Conservation (phyloP, 2,113 vertebrate genomes). For the Urocitellus parryii region DNA sequence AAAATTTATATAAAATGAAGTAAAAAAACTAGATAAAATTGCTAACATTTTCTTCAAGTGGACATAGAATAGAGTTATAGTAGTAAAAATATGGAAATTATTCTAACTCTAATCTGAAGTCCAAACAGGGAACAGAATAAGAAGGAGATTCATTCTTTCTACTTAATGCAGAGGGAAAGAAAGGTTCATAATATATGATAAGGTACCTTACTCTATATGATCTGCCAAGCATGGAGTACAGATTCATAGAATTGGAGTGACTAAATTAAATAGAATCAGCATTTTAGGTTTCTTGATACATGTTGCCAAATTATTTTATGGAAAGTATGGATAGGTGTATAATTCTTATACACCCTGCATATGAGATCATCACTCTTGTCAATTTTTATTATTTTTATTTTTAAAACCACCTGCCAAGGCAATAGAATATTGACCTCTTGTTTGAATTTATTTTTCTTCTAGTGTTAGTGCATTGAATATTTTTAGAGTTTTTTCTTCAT, state of each 20-base stretch:
- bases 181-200: not conserved
- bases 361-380: not conserved
- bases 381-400: not conserved
- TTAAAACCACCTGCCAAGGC: not conserved
- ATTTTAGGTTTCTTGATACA: not conserved
- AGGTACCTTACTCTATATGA: not conserved
- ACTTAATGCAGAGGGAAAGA: not conserved
- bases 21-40: not conserved
- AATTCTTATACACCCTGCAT: too few species aligned
- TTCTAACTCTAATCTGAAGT: not conserved
- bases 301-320: too few species aligned
- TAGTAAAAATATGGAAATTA: not conserved
- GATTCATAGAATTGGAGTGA: not conserved
- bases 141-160: not conserved
- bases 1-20: not conserved
- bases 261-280: not conserved
- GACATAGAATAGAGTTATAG: not conserved
- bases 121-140: not conserved
- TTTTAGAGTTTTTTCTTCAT: too few species aligned
- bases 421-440: not conserved
- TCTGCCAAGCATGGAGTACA: not conserved
- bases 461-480: too few species aligned
- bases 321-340: too few species aligned
- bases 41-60: not conserved
- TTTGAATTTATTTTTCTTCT: not conserved